Evolutionary conservation across 2,888 invertebrate species (phyloP), one percentile per base, ranked within the genome.

Genomic region (Amaurobius ferox): DNA sequence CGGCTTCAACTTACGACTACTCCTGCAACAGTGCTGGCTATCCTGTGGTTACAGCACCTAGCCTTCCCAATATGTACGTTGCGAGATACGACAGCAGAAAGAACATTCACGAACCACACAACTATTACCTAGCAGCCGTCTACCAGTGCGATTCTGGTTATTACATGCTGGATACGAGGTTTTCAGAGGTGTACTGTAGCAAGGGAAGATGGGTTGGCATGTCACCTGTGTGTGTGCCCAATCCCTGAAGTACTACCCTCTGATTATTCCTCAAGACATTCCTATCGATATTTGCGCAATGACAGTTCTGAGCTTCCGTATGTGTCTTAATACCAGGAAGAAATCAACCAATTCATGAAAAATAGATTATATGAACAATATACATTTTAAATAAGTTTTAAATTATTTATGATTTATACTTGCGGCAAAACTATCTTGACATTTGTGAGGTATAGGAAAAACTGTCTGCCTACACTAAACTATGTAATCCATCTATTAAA

Each of bases 141-240:
- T 87, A 87, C 44, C 66, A 73, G 19, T 87, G 87, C 73, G 61
- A 78, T 11, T 29, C 73, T 0, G 87, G 81, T 6, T 87, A 32
- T 30, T 39, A 30, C 61, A 48, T 87, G 73, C 39, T 61, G 0
- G 78, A 81, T 19, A 13, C 67, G 29, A 30, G 78, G 13, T 68
- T 48, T 62, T 61, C 77, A 0, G 79, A 81, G 6, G 39, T 87
- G 9, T 73, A 73, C 29, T 87, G 87, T 40, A 79, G 81, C 70
- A 61, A 19, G 48, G 40, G 77, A 11, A n/a, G 40, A 6, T 87
- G 87, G 87, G 62, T 87, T 0, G 81, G 87, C 7, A 32, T 19
- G 7, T 61, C 67, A 3, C 87, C 87, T 13, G 61, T 73, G 7
- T 87, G 87, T 30, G 66, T 87, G 0, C 66, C 71, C 19, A 19